Conservation (phyloP, 2,888 invertebrate species). For the Brenthis ino region DNA sequence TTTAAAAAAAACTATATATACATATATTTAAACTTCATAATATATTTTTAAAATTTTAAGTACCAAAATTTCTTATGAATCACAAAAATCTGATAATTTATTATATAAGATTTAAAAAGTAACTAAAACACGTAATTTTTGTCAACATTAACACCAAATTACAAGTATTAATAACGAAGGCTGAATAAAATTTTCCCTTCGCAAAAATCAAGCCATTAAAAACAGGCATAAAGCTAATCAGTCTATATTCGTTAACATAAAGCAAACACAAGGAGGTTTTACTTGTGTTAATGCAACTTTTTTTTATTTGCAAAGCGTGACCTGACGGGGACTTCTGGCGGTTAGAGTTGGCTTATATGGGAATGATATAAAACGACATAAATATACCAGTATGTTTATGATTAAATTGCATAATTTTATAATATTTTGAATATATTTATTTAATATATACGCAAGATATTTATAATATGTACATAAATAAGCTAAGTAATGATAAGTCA, state of each 20-base stretch:
- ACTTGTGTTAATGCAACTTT: constrained; percentile 51
- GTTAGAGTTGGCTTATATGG: constrained; percentile 47
- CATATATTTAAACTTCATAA: no score
- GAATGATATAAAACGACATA: background rate
- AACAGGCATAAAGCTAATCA: constrained; percentile 42
- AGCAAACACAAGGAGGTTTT: constrained; percentile 46
- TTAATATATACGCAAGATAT: background rate
- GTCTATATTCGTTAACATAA: constrained; percentile 43
- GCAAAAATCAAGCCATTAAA: constrained; percentile 43
- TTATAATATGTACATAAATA: background rate
- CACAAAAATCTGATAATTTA: no score
- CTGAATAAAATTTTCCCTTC: background rate
- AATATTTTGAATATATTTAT: background rate
- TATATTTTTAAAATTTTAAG: no score
- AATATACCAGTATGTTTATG: no score
- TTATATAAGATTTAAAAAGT: no score
- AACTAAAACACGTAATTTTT: background rate
- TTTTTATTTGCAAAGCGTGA: constrained; percentile 58
- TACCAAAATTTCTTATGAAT: no score
- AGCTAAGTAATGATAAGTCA: no score
- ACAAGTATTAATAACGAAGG: background rate
- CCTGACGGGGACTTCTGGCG: constrained; percentile 55
- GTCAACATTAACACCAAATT: background rate
- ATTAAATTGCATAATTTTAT: no score
- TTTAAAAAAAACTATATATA: no score